Conservation (phyloP, 2,113 vertebrate species). For the Taurulus bubalis region DNA sequence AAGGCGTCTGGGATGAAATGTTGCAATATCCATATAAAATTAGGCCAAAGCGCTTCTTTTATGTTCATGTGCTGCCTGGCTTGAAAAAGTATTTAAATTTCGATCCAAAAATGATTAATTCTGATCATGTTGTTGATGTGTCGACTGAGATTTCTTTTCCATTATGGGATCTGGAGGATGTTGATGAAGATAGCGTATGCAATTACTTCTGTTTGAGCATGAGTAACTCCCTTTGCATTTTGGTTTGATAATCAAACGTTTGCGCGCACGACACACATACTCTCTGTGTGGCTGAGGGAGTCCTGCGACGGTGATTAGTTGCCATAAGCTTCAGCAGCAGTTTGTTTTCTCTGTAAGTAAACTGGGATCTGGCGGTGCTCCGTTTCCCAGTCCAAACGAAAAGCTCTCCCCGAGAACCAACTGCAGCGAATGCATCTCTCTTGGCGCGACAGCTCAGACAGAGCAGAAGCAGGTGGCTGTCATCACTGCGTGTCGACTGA, state of each 20-base stretch:
- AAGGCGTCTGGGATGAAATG: constrained; percentile 9
- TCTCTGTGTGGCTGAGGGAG: neutral
- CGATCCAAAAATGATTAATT: constrained; percentile 55
- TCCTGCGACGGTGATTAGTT: constrained; percentile 39
- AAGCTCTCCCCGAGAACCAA: constrained; percentile 25
- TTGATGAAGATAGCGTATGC: constrained; percentile 48
- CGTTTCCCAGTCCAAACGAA: constrained; percentile 20
- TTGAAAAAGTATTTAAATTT: constrained; percentile 2
- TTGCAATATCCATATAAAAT: constrained; percentile 1
- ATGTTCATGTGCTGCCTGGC: constrained; percentile 8
- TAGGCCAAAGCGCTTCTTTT: neutral
- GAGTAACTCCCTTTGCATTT: constrained; percentile 69
- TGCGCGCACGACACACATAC: constrained; percentile 22
- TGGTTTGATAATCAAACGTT: constrained; percentile 69
- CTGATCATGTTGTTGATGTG: constrained; percentile 54
- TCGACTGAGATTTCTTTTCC: constrained; percentile 42
- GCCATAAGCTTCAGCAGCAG: constrained; percentile 44
- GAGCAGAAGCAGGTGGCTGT: constrained; percentile 72
- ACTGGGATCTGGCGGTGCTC: constrained; percentile 45
- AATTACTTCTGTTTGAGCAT: constrained; percentile 71
- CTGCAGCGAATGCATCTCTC: constrained; percentile 39
- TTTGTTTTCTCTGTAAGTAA: constrained; percentile 67
- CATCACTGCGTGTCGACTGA: constrained; percentile 43
- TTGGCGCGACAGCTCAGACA: constrained; percentile 48
- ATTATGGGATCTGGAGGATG: constrained; percentile 44